A percentile compares a stretch with the other conserved stretches of the same genome.
Evolutionary conservation across 1,140 invertebrate genomes (phyloP).

Genomic region (Nebria ingens): DNA sequence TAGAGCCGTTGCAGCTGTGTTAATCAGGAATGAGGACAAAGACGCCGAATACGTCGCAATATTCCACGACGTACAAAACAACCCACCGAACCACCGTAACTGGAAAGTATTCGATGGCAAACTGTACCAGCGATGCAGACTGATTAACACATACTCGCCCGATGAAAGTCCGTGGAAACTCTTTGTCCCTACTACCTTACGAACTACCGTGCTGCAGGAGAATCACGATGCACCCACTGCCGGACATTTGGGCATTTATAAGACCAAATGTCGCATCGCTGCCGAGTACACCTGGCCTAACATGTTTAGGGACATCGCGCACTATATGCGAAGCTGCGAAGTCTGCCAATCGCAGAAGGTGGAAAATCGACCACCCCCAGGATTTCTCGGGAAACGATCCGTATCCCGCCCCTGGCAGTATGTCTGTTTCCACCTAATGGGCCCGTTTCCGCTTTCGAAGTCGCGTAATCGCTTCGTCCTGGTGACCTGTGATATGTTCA

Average conservation of each 20-base stretch:
- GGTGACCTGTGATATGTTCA: slow-evolving; percentile 14
- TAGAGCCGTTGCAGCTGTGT: background rate
- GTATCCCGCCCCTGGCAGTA: slow-evolving; percentile 10
- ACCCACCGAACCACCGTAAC: background rate
- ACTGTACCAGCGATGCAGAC: background rate
- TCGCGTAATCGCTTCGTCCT: slow-evolving; percentile 10
- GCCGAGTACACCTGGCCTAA: slow-evolving; percentile 3
- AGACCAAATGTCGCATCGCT: slow-evolving; percentile 7
- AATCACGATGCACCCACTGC: no score
- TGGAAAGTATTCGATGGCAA: background rate
- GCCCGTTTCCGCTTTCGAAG: no score
- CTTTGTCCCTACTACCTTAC: no score
- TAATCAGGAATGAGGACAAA: background rate
- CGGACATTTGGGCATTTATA: no score
- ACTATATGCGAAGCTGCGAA: background rate
- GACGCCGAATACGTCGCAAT: background rate
- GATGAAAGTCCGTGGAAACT: no score
- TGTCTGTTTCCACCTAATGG: no score
- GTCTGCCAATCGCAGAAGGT: no score
- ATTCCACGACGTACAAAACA: no score
- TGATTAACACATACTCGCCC: no score
- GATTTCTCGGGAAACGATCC: no score
- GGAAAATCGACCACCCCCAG: no score
- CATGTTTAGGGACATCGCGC: slow-evolving; percentile 14
- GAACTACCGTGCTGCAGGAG: no score